These are phyloP conservation scores for Drosophila tani DNA, from an alignment of 1,140 invertebrate genomes.

Conservation along the genomic window DNA sequence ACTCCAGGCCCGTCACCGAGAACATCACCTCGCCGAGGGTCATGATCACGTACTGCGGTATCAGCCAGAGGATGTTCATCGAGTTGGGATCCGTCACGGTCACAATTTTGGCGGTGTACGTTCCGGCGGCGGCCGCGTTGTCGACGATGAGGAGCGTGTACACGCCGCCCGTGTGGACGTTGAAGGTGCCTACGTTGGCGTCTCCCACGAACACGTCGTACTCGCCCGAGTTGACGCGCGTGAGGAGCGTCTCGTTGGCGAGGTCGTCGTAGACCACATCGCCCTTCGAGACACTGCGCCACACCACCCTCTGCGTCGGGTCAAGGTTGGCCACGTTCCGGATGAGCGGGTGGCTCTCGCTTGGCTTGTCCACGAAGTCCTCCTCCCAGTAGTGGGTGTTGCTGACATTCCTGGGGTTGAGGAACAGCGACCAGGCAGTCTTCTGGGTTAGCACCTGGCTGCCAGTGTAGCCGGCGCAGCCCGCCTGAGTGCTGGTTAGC, in stretches of 20 bases:
- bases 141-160: constrained; percentile 86
- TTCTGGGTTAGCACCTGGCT: not conserved
- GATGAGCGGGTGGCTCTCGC: constrained; percentile 64
- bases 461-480: constrained; percentile 23
- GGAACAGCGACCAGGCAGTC: constrained; percentile 85
- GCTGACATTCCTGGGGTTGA: constrained; percentile 61
- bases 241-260: constrained; percentile 58
- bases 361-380: constrained; percentile 76
- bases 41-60: constrained; percentile 95
- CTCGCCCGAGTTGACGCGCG: constrained; percentile 68
- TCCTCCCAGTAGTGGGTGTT: constrained; percentile 13
- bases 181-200: constrained; percentile 39
- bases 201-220: constrained; percentile 85
- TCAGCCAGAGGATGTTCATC: constrained; percentile 92
- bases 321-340: constrained; percentile 64
- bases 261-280: constrained; percentile 32
- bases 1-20: constrained; percentile 95
- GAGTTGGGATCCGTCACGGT: constrained; percentile 88
- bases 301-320: constrained; percentile 28
- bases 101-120: constrained; percentile 17
- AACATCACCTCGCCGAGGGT: constrained; percentile 96
- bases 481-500: not conserved
- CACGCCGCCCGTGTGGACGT: constrained; percentile 87
- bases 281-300: constrained; percentile 49
- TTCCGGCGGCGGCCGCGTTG: fast-evolving